Evolutionary conservation across 1,140 invertebrate species (phyloP).

Genomic region (Heliconius eleuchia): DNA sequence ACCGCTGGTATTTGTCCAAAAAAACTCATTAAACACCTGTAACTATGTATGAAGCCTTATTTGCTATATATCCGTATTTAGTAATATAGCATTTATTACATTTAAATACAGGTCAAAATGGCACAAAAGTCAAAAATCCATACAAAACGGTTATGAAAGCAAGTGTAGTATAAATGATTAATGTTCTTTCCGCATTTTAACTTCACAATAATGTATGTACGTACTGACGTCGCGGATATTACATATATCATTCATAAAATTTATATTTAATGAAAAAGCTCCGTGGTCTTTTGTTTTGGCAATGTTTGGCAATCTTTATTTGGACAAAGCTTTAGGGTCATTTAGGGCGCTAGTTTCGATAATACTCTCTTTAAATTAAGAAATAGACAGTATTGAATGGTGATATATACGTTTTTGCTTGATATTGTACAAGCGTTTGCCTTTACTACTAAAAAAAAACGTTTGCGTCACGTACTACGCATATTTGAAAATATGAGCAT

Average conservation of each 20-base stretch:
- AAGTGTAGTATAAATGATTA: constrained; percentile 30
- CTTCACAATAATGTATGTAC: constrained; percentile 25
- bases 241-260: constrained; percentile 9
- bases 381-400: background rate
- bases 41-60: background rate
- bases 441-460: too few species aligned
- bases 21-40: background rate
- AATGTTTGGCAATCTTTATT: background rate
- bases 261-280: background rate
- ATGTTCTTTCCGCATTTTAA: constrained; percentile 27
- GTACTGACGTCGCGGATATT: constrained; percentile 8
- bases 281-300: background rate
- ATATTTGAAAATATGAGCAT: too few species aligned
- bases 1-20: too few species aligned
- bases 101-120: constrained; percentile 1
- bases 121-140: constrained; percentile 5
- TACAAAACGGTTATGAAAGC: constrained; percentile 9
- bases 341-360: background rate
- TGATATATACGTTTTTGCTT: too few species aligned
- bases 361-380: background rate
- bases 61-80: background rate
- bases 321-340: background rate
- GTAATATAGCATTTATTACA: background rate
- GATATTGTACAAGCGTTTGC: too few species aligned
- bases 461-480: too few species aligned